These are phyloP conservation scores for Cotesia glomerata DNA, from an alignment of 1,140 invertebrate genomes.

Conservation along the genomic window DNA sequence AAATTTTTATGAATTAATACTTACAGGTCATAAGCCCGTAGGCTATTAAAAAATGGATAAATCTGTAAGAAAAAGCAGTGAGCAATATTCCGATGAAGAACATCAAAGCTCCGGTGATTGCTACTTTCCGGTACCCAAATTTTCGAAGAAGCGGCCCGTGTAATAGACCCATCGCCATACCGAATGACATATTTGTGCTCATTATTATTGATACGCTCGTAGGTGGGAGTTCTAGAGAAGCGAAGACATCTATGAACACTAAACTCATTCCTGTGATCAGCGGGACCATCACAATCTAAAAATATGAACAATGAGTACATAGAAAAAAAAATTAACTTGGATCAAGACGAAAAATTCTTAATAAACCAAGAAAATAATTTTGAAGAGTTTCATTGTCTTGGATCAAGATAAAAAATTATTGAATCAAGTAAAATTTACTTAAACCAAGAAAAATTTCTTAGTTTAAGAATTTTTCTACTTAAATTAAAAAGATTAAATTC, in stretches of 20 bases:
- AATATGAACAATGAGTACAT: too few species aligned
- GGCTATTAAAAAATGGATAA: conserved; percentile 65
- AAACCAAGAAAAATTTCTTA: too few species aligned
- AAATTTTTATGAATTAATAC: conserved; percentile 41
- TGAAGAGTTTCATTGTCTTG: too few species aligned
- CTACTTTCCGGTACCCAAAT: conserved; percentile 67
- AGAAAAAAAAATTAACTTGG: conserved; percentile 41
- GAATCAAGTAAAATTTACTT: too few species aligned
- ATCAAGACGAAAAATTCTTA: too few species aligned
- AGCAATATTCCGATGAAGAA: conserved; percentile 62
- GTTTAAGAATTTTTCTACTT: too few species aligned
- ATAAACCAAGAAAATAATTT: too few species aligned
- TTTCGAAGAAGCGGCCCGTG: conserved; percentile 66
- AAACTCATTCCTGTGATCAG: conserved; percentile 71
- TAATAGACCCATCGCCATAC: conserved; percentile 68
- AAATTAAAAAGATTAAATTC: too few species aligned
- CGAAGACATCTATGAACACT: conserved; percentile 70
- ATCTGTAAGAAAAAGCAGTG: conserved; percentile 61
- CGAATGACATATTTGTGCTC: conserved; percentile 68
- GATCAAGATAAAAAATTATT: too few species aligned
- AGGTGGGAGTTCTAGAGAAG: conserved; percentile 64
- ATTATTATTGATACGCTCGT: conserved; percentile 67
- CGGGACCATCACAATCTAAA: conserved; percentile 67
- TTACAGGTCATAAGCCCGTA: conserved; percentile 72
- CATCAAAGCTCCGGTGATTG: conserved; percentile 60